Evolutionary conservation across 2,888 invertebrate species (phyloP).

Genomic region (Noctua fimbriata): DNA sequence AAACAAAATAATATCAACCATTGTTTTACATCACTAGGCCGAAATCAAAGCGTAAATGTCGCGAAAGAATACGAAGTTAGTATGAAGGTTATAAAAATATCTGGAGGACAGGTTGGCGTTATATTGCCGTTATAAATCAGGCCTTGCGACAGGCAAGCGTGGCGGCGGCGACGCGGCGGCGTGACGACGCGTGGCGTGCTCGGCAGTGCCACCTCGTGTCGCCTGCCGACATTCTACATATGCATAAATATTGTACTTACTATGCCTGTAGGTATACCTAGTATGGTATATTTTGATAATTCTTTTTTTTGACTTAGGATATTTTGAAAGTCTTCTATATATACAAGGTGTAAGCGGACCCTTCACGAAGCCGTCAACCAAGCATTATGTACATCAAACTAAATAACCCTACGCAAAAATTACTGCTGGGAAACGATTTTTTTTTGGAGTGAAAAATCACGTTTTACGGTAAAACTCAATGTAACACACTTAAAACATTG

Average conservation of each 20-base stretch:
- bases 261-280: constrained; percentile 5
- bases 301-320: neutral
- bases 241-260: constrained; percentile 78
- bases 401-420: too few species aligned
- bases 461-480: too few species aligned
- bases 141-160: constrained; percentile 78
- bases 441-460: too few species aligned
- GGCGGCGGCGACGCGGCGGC: constrained; percentile 72
- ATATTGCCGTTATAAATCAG: constrained; percentile 90
- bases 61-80: constrained; percentile 76
- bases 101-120: constrained; percentile 87
- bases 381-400: too few species aligned
- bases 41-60: constrained; percentile 78
- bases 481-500: too few species aligned
- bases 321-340: neutral
- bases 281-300: constrained; percentile 2
- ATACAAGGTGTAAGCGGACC: too few species aligned
- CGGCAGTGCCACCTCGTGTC: constrained; percentile 75
- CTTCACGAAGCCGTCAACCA: too few species aligned
- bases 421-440: too few species aligned
- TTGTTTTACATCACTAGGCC: constrained; percentile 60
- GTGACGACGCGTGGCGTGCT: constrained; percentile 74
- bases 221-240: constrained; percentile 76
- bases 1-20: constrained; percentile 51
- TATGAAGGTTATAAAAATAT: constrained; percentile 88